Conservation (phyloP, 2,797 vertebrate genomes). For the Pteropus rufus region DNA sequence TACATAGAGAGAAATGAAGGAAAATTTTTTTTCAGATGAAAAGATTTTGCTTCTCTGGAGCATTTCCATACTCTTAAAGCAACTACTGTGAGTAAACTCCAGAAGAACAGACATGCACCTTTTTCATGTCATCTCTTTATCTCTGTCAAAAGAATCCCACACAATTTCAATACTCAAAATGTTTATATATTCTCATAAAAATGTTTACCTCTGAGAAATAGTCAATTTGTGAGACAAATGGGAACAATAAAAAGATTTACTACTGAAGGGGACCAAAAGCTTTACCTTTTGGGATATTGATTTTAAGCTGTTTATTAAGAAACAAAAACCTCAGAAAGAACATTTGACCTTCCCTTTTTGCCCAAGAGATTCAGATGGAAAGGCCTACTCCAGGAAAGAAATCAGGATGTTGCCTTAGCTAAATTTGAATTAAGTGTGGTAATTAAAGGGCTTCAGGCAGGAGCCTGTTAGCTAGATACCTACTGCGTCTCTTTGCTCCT, state of each 20-base stretch:
- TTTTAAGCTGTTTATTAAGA: neutral
- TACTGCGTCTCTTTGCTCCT: neutral
- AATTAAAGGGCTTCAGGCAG: neutral
- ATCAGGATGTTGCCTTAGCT: neutral
- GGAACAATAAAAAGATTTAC: neutral
- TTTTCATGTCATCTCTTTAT: neutral
- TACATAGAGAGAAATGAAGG: neutral
- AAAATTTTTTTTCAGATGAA: neutral
- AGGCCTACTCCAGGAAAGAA: too few relatives aligned
- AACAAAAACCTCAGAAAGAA: too few relatives aligned
- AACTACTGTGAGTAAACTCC: neutral
- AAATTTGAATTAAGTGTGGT: neutral
- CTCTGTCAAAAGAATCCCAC: neutral
- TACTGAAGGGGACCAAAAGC: neutral
- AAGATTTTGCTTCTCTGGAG: neutral
- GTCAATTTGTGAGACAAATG: neutral
- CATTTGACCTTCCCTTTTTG: too few relatives aligned
- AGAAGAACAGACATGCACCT: neutral
- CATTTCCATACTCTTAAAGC: neutral
- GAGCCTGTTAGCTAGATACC: neutral
- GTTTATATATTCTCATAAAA: neutral
- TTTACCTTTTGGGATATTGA: neutral
- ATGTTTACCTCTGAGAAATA: neutral
- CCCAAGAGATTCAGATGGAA: too few relatives aligned
- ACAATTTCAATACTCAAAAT: neutral